Base-by-base conservation (phyloP, 2,797 vertebrate genomes). In the Morelia viridis region DNA sequence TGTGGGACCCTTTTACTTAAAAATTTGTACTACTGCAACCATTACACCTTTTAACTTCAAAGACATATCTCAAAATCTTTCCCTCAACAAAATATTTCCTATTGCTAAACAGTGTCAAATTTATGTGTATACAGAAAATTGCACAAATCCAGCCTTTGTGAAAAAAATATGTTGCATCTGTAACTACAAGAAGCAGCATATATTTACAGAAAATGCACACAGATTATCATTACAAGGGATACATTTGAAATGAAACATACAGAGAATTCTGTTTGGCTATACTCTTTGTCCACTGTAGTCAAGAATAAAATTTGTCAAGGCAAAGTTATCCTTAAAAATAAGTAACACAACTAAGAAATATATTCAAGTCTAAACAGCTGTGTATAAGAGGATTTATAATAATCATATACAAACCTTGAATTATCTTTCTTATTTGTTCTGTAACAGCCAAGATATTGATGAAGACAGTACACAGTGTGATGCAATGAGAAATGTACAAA, bases 371-470 rank as follows among this genome's bases (percentile, higher is more conserved):
- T 35, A 80, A 41, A 90, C 35, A 41, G 26, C 4, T 31, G 15
- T 53, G 19, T 56, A 15, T 88, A n/a, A 13, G 3, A 26, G 8
- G 15, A 46, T 57, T 19, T 87, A 61, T 62, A 53, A 65, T 0
- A 50, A 50, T 26, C 26, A 65, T 53, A n/a, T 64, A 13, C 24
- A 65, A 11, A 5, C n/a, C 50, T 89, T 17, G 31, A 71, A n/a
- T 71, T 57, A 71, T 24, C 13, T 11, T 68, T 88, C 84, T 65
- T 28, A 2, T 57, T 56, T 56, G 50, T 5, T 50, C 26, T 58
- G 62, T 17, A 53, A n/a, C 24, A 46, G 41, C 1, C 28, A 46
- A 35, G 0, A 2, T 17, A 3, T 0, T 0, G 53, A 7, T 53
- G 65, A 56, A 93, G 53, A 31, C 24, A 60, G 17, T 7, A 83